Evolutionary conservation across 2,113 vertebrate genomes (phyloP).

Genomic region (Pelecanus crispus): DNA sequence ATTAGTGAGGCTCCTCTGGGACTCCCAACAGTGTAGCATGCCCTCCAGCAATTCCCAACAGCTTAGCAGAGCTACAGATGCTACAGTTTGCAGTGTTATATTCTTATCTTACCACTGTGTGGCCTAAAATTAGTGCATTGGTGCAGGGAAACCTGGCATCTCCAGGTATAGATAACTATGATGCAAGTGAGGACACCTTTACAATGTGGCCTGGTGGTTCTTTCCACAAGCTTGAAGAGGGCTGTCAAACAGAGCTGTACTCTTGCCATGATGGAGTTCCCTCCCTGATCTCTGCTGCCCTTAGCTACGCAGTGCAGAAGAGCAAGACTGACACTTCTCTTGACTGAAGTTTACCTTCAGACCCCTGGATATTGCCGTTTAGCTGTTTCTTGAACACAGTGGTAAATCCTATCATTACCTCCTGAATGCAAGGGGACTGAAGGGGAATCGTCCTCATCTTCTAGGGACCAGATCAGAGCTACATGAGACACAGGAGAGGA

Average conservation of each 20-base stretch:
- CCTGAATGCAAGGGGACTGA: background rate
- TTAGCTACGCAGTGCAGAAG: background rate
- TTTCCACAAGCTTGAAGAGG: background rate
- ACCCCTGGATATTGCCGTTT: accelerated
- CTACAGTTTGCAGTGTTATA: background rate
- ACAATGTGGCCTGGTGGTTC: too few relatives aligned
- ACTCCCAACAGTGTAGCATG: background rate
- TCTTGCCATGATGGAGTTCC: accelerated
- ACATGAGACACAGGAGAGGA: background rate
- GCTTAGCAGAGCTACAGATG: background rate
- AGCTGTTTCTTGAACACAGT: background rate
- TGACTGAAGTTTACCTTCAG: background rate
- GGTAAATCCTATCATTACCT: background rate
- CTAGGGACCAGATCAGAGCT: background rate
- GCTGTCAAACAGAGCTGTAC: background rate
- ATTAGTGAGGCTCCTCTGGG: background rate
- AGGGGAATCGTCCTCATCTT: background rate
- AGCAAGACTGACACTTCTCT: background rate
- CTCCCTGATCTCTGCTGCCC: background rate
- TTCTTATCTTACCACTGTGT: background rate
- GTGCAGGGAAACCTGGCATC: background rate
- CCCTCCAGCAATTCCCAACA: background rate
- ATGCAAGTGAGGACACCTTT: background rate
- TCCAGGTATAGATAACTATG: background rate
- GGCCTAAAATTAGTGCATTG: background rate